phyloP scores from a whole-genome alignment of 2,888 invertebrate genomes.

The Leptogaster cylindrica region DNA sequence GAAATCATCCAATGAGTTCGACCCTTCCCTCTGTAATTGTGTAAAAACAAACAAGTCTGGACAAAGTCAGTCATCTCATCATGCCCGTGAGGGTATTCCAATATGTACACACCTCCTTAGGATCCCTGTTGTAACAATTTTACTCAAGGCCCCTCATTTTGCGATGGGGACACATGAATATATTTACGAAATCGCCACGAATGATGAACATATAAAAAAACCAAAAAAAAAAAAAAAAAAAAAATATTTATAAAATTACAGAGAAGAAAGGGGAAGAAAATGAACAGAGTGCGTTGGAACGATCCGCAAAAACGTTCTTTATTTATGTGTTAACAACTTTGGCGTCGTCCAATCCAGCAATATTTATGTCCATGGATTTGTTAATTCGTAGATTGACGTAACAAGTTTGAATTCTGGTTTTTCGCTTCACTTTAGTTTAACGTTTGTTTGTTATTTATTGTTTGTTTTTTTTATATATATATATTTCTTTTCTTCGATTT shows the following conservation, averaged over 20 bases:
- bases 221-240: too few relatives aligned
- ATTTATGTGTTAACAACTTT: constrained; percentile 48
- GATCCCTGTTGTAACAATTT: too few relatives aligned
- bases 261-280: not conserved
- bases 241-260: not conserved
- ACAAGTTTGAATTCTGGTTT: constrained; percentile 46
- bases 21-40: too few relatives aligned
- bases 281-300: not conserved
- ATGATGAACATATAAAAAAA: too few relatives aligned
- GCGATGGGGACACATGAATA: not conserved
- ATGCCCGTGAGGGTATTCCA: too few relatives aligned
- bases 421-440: constrained; percentile 19
- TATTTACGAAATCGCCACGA: too few relatives aligned
- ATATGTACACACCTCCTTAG: too few relatives aligned
- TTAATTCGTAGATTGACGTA: constrained; percentile 50
- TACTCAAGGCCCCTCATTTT: too few relatives aligned
- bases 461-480: not conserved
- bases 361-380: constrained; percentile 48
- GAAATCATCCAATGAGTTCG: too few relatives aligned
- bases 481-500: constrained; percentile 2
- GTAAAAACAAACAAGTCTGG: too few relatives aligned
- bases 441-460: not conserved
- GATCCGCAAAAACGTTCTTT: constrained; percentile 21
- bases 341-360: constrained; percentile 47
- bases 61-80: too few relatives aligned